A percentile compares a stretch with the other conserved stretches of the same genome.
These are phyloP conservation scores for Echinops telfairi DNA, from an alignment of 2,113 vertebrate species.

Conservation along the genomic window DNA sequence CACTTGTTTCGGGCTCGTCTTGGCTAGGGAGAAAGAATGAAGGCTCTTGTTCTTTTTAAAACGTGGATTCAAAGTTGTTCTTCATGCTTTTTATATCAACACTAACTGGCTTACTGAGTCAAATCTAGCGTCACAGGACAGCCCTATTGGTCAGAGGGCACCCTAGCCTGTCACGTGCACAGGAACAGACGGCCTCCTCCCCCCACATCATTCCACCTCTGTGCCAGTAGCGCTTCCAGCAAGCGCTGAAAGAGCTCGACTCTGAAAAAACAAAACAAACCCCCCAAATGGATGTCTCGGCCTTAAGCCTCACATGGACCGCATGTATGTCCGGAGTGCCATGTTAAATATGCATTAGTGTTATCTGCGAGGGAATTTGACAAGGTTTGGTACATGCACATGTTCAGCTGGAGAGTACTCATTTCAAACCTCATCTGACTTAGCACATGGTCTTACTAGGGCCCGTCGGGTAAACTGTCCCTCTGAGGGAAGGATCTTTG, in stretches of 20 bases:
- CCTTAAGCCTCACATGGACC: background rate
- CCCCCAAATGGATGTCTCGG: background rate
- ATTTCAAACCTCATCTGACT: no score
- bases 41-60: background rate
- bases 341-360: no score
- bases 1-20: background rate
- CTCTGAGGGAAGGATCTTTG: rapidly evolving
- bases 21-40: background rate
- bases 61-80: background rate
- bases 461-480: no score
- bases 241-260: background rate
- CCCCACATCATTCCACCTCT: no score
- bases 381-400: background rate
- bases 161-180: no score
- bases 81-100: background rate
- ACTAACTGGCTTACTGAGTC: background rate
- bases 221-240: no score
- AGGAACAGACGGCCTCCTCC: no score
- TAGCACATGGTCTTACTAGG: rapidly evolving
- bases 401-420: background rate
- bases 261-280: background rate
- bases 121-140: no score
- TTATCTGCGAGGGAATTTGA: background rate
- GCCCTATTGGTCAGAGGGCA: no score
- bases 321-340: background rate